Evolutionary conservation across 2,888 invertebrate genomes (phyloP).

Genomic region (Brachypalpus laphriformis): DNA sequence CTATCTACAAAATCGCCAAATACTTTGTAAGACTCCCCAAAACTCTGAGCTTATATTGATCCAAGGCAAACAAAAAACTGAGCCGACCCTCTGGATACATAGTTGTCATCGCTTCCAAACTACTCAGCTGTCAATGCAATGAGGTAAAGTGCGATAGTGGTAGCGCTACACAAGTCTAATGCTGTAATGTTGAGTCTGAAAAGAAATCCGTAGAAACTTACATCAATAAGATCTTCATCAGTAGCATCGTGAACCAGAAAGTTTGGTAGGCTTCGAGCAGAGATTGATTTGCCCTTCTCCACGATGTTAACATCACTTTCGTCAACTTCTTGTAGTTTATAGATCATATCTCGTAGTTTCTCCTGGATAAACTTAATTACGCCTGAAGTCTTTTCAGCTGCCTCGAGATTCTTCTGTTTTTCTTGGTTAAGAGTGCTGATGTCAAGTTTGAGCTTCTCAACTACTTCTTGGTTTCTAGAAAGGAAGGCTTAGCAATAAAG

Average conservation of each 20-base stretch:
- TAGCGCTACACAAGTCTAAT: too few relatives aligned
- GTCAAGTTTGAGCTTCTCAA: conserved; percentile 86
- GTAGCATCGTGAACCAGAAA: conserved; percentile 79
- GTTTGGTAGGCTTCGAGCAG: conserved; percentile 78
- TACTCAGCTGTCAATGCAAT: too few relatives aligned
- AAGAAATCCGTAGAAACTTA: too few relatives aligned
- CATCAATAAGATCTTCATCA: conserved; percentile 80
- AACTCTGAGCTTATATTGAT: too few relatives aligned
- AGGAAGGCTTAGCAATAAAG: neutral
- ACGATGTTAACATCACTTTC: conserved; percentile 79
- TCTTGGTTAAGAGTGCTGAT: conserved; percentile 84
- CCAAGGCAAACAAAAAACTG: too few relatives aligned
- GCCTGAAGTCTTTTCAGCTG: conserved; percentile 79
- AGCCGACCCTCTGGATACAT: too few relatives aligned
- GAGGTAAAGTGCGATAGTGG: too few relatives aligned
- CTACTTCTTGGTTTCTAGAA: conserved; percentile 88
- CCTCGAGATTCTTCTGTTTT: conserved; percentile 81
- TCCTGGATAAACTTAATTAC: conserved; percentile 81
- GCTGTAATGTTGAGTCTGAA: too few relatives aligned
- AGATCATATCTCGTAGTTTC: conserved; percentile 82
- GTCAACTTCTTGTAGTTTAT: conserved; percentile 82
- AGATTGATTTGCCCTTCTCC: conserved; percentile 77
- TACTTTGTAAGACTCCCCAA: too few relatives aligned
- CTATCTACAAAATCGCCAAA: too few relatives aligned
- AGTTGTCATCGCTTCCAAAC: too few relatives aligned